Base-by-base conservation (phyloP, 1,140 invertebrate species). In the Phymastichus coffea region DNA sequence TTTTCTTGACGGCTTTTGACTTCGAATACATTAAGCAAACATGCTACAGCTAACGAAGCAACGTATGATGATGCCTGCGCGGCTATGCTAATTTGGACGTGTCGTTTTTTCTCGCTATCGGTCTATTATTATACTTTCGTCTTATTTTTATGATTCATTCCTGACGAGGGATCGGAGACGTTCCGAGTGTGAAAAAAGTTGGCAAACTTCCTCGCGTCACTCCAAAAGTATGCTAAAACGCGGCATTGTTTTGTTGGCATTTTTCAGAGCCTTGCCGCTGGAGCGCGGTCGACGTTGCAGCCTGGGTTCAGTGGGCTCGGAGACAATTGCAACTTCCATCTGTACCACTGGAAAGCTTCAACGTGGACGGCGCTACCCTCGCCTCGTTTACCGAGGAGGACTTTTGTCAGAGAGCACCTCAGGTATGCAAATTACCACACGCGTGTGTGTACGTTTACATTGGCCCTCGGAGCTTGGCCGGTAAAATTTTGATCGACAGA, bases 231-330 rank as follows among this genome's bases (percentile, higher is more conserved):
- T 37, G 12, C 35, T 14, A 37, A 7, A 37, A 37, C 35, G 15
- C 3, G 35, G 14, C 15, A 37, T 37, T 14, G 14, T 14, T 37
- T n/a, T n/a, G n/a, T n/a, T n/a, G n/a, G n/a, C n/a, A n/a, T n/a
- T n/a, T n/a, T n/a, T n/a, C 77, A 96, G 93, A 95, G 84, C 93
- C 94, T 37, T 83, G 85, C 68, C 84, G 86, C 61, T 97, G 94
- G 94, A 91, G 86, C 56, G 79, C 83, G 7, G 84, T 85, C 35
- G 89, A 96, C 69, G 93, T 95, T 4, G 87, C 89, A 43, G 85
- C 89, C 1, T 96, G 94, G 93, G 83, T 95, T 20, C 84, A 89
- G 70, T 94, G 88, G 87, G 93, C 91, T 49, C 82, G 89, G 40
- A 83, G 87, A 69, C 90, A 94, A 73, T 88, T 88, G 69, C 85